Evolutionary conservation across 2,797 vertebrate genomes (phyloP), one percentile per base, ranked within the genome.

Genomic region (Babyrousa celebensis): DNA sequence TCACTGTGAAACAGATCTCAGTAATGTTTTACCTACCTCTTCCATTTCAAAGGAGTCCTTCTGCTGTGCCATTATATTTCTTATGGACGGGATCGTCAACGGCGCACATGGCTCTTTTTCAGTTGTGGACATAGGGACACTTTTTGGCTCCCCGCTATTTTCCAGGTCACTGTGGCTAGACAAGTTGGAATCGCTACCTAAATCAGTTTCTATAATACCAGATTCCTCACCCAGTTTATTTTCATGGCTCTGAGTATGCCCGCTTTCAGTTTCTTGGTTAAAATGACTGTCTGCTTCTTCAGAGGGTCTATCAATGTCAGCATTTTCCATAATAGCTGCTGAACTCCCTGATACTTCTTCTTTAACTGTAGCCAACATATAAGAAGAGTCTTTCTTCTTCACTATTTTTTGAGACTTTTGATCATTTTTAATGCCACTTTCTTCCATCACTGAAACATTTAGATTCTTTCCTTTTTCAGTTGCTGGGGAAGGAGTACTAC

Each of bases 31-130:
- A 98, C 98, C 29, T 98, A 99, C 99, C 99, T 99, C 99, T 97
- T 99, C 99, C 99, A 99, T 99, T 97, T 99, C 99, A 27, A 99
- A 99, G 25, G 99, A 99, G 97, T 99, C 99, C 65, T 99, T 98
- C 65, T 99, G 99, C 94, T 99, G 99, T 5, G 85, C 97, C 96
- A 99, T 99, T 29, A 99, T 98, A 96, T 98, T 99, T 32, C 96
- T 96, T 56, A 99, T 86, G 58, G 99, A 99, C 0, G 99, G 99
- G 48, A 99, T 99, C 8, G 98, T 43, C 2, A 99, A 96, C 0
- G 95, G 97, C 75, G 77, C 60, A 1, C 97, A 98, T 12, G 95
- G 91, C 40, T 98, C 99, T 97, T 98, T 99, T 25, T 98, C 98
- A 12, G 94, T 71, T 0, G n/a, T 85, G 14, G 98, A 98, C 0